Base-by-base conservation (phyloP, 2,113 vertebrate species). In the Nothobranchius kuhntae region DNA sequence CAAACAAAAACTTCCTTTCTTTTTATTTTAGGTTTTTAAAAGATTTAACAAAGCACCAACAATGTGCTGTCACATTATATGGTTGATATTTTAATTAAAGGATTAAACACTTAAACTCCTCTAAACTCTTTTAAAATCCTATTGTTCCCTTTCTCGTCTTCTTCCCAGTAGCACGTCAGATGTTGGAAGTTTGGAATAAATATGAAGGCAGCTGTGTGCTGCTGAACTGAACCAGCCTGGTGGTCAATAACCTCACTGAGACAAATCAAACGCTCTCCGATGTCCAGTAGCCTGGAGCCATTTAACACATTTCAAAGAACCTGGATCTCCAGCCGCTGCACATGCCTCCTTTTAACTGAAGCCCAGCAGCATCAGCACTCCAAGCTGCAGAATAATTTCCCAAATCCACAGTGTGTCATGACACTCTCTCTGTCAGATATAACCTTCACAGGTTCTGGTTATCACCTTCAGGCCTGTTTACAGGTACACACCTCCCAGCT, bases 291-390 rank as follows among this genome's bases (percentile, higher is more conserved):
- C 82, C 75, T 14, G 13, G 15, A 71, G 80, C 68, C 55, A 45
- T 66, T 73, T 42, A 10, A 3, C 56, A n/a, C 68, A 71, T 64
- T 81, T 83, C 82, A 85, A 80, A 83, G 71, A 17, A 17, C 68
- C 71, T 68, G 67, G 73, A 75, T 70, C 65, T 75, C 55, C 12
- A 75, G 67, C 73, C 64, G 60, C 54, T 53, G 44, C 47, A 50
- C 56, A 69, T 55, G 21, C 30, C 46, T 12, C 50, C 55, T 72
- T 82, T 82, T 26, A 74, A 80, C 50, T 36, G 57, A 51, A 50
- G 78, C 68, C 80, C 64, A 17, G 64, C 71, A 68, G 81, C 61
- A 63, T 5, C 68, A 48, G 13, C 30, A 69, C 54, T 57, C 73
- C 44, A 64, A 74, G 67, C 40, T 2, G 40, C 55, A 30, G 59